Conservation (phyloP, 2,113 vertebrate species). For the Neopipo cinnamomea region DNA sequence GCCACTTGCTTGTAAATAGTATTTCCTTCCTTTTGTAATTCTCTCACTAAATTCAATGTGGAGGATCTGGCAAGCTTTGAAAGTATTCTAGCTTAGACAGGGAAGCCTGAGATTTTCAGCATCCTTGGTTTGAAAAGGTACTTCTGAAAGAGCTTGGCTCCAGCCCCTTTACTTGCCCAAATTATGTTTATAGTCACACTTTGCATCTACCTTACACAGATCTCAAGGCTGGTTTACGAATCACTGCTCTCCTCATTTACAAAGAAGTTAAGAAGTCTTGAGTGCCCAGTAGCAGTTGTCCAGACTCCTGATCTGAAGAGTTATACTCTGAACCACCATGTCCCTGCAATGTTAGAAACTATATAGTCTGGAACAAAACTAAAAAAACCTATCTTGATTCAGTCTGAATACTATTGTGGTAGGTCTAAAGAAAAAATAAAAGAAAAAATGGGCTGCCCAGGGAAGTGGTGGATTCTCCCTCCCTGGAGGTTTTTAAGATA, state of each 20-base stretch:
- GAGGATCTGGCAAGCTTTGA: background rate
- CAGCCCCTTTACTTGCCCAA: background rate
- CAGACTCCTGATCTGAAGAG: background rate
- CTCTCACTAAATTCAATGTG: background rate
- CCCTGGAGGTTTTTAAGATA: no score
- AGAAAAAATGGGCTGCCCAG: no score
- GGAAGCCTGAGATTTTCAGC: background rate
- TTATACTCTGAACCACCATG: background rate
- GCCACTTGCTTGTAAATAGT: background rate
- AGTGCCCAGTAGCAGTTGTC: background rate
- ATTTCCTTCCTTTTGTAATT: background rate
- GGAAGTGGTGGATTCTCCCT: no score
- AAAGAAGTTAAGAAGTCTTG: background rate
- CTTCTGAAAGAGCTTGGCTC: background rate
- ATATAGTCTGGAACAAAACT: background rate
- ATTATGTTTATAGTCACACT: background rate
- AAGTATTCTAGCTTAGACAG: background rate
- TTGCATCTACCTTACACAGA: background rate
- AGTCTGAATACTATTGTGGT: background rate
- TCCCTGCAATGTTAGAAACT: background rate
- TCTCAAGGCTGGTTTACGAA: slow-evolving; percentile 2
- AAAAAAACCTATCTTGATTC: background rate
- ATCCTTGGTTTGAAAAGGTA: background rate
- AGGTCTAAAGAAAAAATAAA: background rate
- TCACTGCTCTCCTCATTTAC: background rate